Base-by-base conservation (phyloP, 2,888 invertebrate genomes). In the Pandemis cinnamomeana region DNA sequence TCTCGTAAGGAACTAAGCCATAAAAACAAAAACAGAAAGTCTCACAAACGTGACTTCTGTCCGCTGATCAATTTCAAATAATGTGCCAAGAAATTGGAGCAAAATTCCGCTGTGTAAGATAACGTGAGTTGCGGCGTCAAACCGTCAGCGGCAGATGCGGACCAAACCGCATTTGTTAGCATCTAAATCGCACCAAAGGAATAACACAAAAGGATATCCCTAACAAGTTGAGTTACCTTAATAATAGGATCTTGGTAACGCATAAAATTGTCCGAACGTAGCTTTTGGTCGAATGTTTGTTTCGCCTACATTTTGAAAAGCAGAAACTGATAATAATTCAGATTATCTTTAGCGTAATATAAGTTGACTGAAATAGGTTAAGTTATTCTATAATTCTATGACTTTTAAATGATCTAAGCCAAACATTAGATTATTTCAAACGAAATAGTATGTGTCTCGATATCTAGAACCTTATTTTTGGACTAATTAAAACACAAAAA, bases 81-180 rank as follows among this genome's bases (percentile, higher is more conserved):
- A 64, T 63, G 46, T 7, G 10, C 13, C n/a, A 15, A 67, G 67
- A 53, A 51, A 67, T 67, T 53, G 53, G 67, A 53, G 15, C 41
- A 15, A 51, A 51, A 67, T 67, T 64, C 36, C 41, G 67, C 67
- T 51, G 36, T 8, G 67, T 67, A 53, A 67, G 67, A 67, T 67
- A 67, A 53, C 67, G 53, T 67, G 36, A 67, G 67, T 48, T 48
- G 64, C 63, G 51, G 48, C 15, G 53, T 67, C 67, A 67, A 51
- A 53, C 67, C 53, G 67, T 67, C 67, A 42, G 15, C 48, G 67
- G 51, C 67, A 67, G 67, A 53, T 53, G 53, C 41, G 53, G 67
- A 67, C 67, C 51, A 41, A 41, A 67, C 67, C 53, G 67, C 67
- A 67, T 67, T 67, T 67, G 67, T 67, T 67, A 67, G 53, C 67